Conservation (phyloP, 2,888 invertebrate species). For the Pinctada fucata region DNA sequence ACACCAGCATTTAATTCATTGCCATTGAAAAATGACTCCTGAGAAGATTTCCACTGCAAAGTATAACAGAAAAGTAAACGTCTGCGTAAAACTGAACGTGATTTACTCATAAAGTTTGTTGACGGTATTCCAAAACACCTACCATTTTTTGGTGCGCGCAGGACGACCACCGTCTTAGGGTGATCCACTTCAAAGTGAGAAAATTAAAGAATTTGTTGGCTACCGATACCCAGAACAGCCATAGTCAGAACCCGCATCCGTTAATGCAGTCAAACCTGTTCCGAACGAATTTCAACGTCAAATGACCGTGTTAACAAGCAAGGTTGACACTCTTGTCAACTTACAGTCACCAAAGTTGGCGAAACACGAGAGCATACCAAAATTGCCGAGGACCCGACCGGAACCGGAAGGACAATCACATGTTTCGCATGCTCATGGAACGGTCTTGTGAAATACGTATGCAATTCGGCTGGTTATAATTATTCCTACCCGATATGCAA, state of each 20-base stretch:
- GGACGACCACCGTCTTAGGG: too few species aligned
- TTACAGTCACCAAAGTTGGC: too few species aligned
- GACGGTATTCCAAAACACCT: constrained; percentile 20
- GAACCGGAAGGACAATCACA: neutral
- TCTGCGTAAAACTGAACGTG: constrained; percentile 14
- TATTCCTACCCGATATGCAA: neutral
- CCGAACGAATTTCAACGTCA: too few species aligned
- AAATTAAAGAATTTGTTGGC: too few species aligned
- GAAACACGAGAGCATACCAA: too few species aligned
- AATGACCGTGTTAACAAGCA: too few species aligned
- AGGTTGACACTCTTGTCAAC: too few species aligned
- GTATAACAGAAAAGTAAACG: constrained; percentile 8
- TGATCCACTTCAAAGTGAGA: too few species aligned
- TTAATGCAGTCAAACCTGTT: too few species aligned
- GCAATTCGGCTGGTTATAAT: constrained; percentile 11
- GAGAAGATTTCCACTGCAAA: constrained; percentile 20
- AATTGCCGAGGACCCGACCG: too few species aligned
- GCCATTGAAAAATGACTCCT: neutral
- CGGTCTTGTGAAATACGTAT: constrained; percentile 17
- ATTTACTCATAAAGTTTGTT: constrained; percentile 22
- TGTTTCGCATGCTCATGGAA: constrained; percentile 22
- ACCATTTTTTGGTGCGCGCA: constrained; percentile 1
- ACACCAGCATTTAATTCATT: constrained; percentile 8
- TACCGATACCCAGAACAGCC: too few species aligned
- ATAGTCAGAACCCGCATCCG: too few species aligned